phyloP scores from a whole-genome alignment of 2,113 vertebrate species.

The Himantopus leucocephalus region DNA sequence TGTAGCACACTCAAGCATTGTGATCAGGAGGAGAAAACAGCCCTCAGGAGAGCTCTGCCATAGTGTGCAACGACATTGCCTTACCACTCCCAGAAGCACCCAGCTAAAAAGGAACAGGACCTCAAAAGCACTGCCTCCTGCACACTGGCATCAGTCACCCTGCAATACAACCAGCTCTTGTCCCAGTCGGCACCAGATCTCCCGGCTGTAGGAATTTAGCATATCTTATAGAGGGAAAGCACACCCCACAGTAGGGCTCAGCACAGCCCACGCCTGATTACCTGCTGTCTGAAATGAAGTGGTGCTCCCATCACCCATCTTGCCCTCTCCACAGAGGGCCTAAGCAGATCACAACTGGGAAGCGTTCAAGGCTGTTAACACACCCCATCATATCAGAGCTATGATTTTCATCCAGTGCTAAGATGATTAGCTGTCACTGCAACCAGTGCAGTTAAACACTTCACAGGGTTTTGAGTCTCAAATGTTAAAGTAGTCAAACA shows the following conservation, averaged over 20 bases:
- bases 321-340: not conserved
- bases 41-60: not conserved
- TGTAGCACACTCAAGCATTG: not conserved
- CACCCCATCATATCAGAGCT: not conserved
- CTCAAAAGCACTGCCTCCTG: not conserved
- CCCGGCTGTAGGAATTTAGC: not conserved
- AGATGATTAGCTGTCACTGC: not conserved
- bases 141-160: not conserved
- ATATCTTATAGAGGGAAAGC: not conserved
- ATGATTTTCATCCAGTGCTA: not conserved
- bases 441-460: not conserved
- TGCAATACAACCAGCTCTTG: not conserved
- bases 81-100: not conserved
- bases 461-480: not conserved
- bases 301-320: not conserved
- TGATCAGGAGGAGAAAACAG: not conserved
- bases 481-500: not conserved
- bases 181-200: not conserved
- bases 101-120: not conserved
- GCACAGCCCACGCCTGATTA: not conserved
- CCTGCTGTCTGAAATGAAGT: not conserved
- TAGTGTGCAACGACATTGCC: fast-evolving
- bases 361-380: not conserved
- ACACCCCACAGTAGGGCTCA: not conserved
- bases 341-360: not conserved